Evolutionary conservation across 2,797 vertebrate genomes (phyloP).

Genomic region (Cichlasoma orientale): DNA sequence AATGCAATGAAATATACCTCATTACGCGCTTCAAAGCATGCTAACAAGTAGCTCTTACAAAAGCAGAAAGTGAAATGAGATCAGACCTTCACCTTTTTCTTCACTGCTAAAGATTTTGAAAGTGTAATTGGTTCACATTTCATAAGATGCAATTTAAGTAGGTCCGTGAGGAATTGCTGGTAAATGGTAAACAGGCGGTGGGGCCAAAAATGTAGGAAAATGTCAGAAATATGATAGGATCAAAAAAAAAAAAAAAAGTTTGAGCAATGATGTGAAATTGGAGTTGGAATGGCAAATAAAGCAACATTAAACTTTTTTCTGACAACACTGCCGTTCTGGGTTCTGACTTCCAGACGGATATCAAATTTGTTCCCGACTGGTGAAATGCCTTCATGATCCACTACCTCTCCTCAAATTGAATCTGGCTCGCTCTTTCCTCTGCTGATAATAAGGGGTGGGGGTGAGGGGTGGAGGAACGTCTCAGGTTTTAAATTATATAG

Average conservation of each 20-base stretch:
- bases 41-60: slow-evolving; percentile 27
- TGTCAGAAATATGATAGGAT: slow-evolving; percentile 54
- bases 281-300: slow-evolving; percentile 62
- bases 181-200: neutral
- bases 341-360: slow-evolving; percentile 70
- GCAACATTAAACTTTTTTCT: slow-evolving; percentile 60
- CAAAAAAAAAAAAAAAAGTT: slow-evolving; percentile 56
- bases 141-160: slow-evolving; percentile 22
- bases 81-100: slow-evolving; percentile 29
- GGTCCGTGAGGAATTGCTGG: slow-evolving; percentile 12
- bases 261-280: slow-evolving; percentile 61
- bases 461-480: neutral
- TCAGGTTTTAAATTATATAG: slow-evolving; percentile 56
- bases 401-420: slow-evolving; percentile 72
- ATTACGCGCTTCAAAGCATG: neutral
- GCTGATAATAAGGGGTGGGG: slow-evolving; percentile 61
- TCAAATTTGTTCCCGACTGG: slow-evolving; percentile 73
- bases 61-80: slow-evolving; percentile 31
- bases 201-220: slow-evolving; percentile 22
- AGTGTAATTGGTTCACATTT: slow-evolving; percentile 34
- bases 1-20: slow-evolving; percentile 11
- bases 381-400: slow-evolving; percentile 71
- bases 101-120: slow-evolving; percentile 11
- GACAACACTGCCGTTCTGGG: slow-evolving; percentile 64
- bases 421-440: slow-evolving; percentile 53